Percentiles rank a stretch among this genome's conserved stretches.
phyloP scores from a whole-genome alignment of 1,140 invertebrate species.

The Planococcus citri region DNA sequence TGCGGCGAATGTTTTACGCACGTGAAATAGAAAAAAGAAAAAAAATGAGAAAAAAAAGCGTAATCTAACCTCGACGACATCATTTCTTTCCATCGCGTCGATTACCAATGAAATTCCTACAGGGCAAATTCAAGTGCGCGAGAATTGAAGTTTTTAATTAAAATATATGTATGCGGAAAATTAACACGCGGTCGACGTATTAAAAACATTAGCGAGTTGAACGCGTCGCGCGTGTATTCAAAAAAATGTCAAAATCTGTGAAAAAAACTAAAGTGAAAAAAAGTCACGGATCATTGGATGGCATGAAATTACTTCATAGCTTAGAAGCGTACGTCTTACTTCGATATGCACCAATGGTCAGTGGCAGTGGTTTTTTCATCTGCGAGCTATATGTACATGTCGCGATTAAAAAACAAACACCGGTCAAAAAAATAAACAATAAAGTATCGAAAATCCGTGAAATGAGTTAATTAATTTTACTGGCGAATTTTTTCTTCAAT shows the following conservation, averaged over 20 bases:
- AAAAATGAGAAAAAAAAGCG: too few species aligned
- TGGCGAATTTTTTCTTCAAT: background rate
- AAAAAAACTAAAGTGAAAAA: background rate
- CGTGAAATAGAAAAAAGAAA: too few species aligned
- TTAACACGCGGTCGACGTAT: background rate
- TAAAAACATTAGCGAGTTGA: too few species aligned
- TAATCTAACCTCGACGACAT: background rate
- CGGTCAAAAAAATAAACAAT: background rate
- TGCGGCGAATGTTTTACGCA: background rate
- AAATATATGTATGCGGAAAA: background rate
- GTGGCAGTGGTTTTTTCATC: background rate
- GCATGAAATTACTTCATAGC: slow-evolving; percentile 4
- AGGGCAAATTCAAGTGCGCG: background rate
- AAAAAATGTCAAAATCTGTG: slow-evolving; percentile 1
- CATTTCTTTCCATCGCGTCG: background rate
- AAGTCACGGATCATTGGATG: slow-evolving; percentile 1
- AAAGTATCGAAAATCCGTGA: background rate
- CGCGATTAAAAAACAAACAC: too few species aligned
- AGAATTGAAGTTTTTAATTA: background rate
- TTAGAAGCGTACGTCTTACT: background rate
- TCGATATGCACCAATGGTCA: background rate
- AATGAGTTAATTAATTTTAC: background rate
- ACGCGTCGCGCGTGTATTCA: background rate
- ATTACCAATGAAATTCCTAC: background rate
- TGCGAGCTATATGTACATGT: background rate